These are phyloP conservation scores for Muschampia plurimacula DNA, from an alignment of 2,888 invertebrate species.

Conservation along the genomic window DNA sequence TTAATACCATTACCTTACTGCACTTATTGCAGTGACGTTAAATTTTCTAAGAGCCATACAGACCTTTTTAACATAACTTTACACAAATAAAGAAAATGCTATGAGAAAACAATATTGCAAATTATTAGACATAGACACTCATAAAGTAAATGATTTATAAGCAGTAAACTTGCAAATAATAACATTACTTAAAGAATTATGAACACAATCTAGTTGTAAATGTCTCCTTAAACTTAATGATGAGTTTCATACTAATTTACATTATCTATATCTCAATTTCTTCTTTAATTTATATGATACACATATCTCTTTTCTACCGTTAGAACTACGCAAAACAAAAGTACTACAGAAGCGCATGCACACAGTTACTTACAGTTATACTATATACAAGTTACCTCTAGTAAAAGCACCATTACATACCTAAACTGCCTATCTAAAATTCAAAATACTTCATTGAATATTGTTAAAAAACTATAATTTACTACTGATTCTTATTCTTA, in stretches of 20 bases:
- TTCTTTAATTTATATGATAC: too few relatives aligned
- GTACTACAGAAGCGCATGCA: neutral
- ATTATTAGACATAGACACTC: neutral
- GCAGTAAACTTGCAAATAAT: neutral
- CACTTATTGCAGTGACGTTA: neutral
- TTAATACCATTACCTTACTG: too few relatives aligned
- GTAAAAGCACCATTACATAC: neutral
- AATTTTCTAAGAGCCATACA: neutral
- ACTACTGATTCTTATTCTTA: too few relatives aligned
- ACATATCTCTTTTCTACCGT: too few relatives aligned
- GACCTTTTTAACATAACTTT: neutral
- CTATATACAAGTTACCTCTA: too few relatives aligned
- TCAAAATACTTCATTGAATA: too few relatives aligned
- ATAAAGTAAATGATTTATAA: neutral
- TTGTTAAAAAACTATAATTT: too few relatives aligned
- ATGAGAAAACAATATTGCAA: neutral
- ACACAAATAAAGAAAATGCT: neutral
- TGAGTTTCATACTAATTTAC: neutral
- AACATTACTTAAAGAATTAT: neutral
- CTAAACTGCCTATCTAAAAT: neutral
- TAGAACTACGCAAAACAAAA: too few relatives aligned
- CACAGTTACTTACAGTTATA: neutral
- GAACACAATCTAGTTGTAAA: neutral
- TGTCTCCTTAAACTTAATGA: neutral
- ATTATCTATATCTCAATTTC: neutral